These are phyloP conservation scores for Psilopsiagon aymara DNA, from an alignment of 2,113 vertebrate species.

Conservation along the genomic window DNA sequence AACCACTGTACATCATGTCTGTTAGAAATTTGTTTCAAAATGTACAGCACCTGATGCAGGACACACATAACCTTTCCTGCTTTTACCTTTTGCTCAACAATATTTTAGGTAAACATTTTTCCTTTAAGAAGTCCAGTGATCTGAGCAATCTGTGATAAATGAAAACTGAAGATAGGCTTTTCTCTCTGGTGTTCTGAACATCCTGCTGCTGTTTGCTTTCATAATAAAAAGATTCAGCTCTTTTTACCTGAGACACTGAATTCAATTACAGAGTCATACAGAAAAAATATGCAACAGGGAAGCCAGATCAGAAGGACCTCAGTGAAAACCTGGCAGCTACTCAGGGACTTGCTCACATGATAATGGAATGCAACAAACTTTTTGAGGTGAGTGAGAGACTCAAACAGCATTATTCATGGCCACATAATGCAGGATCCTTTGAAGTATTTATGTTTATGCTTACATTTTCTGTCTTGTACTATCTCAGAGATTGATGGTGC, in stretches of 20 bases:
- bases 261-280: slow-evolving; percentile 89
- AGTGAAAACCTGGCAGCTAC: slow-evolving; percentile 95
- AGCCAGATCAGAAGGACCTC: slow-evolving; percentile 97
- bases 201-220: slow-evolving; percentile 14
- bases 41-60: neutral
- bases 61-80: neutral
- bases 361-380: slow-evolving; percentile 91
- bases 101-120: slow-evolving; percentile 31
- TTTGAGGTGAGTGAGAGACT: slow-evolving; percentile 87
- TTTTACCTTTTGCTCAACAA: neutral
- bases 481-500: slow-evolving; percentile 17
- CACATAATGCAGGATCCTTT: slow-evolving; percentile 27
- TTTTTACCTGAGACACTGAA: slow-evolving; percentile 45
- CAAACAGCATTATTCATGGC: slow-evolving; percentile 61
- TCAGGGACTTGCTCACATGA: slow-evolving; percentile 97
- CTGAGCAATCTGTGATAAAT: neutral
- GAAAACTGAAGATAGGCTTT: neutral
- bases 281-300: slow-evolving; percentile 94
- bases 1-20: neutral
- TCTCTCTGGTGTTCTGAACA: neutral
- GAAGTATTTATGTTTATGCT: slow-evolving; percentile 17
- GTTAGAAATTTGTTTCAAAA: neutral
- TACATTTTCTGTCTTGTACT: slow-evolving; percentile 30
- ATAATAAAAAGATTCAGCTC: slow-evolving; percentile 48
- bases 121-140: neutral